Evolutionary conservation across 1,140 invertebrate genomes (phyloP), one percentile per base, ranked within the genome.

Genomic region (Helicorthomorpha holstii): DNA sequence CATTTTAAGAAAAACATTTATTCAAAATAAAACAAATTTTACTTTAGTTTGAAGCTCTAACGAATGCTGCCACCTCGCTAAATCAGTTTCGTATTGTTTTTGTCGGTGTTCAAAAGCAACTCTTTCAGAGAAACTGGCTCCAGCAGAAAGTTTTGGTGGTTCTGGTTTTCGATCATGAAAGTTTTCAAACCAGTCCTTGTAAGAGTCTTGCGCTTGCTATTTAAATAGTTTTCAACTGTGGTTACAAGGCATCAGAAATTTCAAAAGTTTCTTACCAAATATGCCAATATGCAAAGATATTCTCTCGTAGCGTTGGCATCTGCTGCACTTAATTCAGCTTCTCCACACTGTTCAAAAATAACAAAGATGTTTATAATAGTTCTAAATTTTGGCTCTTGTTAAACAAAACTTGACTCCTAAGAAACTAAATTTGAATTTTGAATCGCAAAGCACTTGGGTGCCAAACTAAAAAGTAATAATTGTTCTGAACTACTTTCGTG

Each of bases 171-270:
- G 78, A 61, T 85, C 78, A 61, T 91, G 81, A 54, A 75, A 86
- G 59, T 84, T 77, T 52, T 81, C 75, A 57, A 88, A 88, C 90
- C 90, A 94, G 59, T 85, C 82, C 52, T 79, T 77, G 69, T 91
- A 93, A 41, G 80, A 79, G 64, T 92, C 85, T 50, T 89, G 74
- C 1, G 85, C 87, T 61, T 86, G 79, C 74, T 75, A 57, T 25
- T 43, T 3, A 0, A 54, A 21, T 52, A 34, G 38, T 12, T 21
- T 27, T 45, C 16, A 29, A 27, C 43, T 27, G 7, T n/a, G 21
- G 19, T 51, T 51, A 12, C 12, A 16, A 19, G 23, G 38, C 25
- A 19, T 42, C 19, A 44, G 23, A n/a, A 22, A 38, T 26, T 24
- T 29, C 19, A 38, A 34, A 42, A 29, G 10, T 21, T 34, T 22